These are phyloP conservation scores for Lasioglossum zephyrum DNA, from an alignment of 2,888 invertebrate genomes.

Conservation along the genomic window DNA sequence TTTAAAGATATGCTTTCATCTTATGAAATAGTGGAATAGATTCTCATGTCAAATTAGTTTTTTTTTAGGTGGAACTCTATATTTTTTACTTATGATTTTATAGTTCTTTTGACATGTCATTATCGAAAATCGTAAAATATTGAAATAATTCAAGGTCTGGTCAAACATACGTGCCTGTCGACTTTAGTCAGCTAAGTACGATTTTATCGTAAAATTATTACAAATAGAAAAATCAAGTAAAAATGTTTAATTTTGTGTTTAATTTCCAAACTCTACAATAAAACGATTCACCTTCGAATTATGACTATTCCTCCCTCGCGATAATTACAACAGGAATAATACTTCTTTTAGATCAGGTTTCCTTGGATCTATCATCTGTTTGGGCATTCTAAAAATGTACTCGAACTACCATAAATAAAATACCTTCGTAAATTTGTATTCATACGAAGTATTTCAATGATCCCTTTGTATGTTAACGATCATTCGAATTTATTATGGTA, in stretches of 20 bases:
- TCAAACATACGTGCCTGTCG: too few relatives aligned
- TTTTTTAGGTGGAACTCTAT: too few relatives aligned
- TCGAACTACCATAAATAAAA: neutral
- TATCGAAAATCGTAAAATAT: too few relatives aligned
- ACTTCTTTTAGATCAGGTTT: neutral
- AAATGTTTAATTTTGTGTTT: neutral
- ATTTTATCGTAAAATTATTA: neutral
- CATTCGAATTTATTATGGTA: neutral
- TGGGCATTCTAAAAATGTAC: neutral
- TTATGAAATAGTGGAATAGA: too few relatives aligned
- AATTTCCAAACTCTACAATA: neutral
- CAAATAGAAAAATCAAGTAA: neutral
- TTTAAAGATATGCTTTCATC: neutral
- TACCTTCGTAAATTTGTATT: neutral
- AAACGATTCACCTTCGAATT: neutral
- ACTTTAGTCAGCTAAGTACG: too few relatives aligned
- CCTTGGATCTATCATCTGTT: neutral
- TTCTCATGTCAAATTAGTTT: too few relatives aligned
- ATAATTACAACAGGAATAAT: neutral
- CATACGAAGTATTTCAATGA: too few relatives aligned
- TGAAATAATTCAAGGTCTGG: too few relatives aligned
- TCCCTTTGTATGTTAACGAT: neutral
- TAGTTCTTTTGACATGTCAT: too few relatives aligned
- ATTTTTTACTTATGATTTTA: too few relatives aligned
- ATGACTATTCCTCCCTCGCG: neutral